Evolutionary conservation across 1,140 invertebrate species (phyloP), one percentile per base, ranked within the genome.

Genomic region (Caenorhabditis briggsae): DNA sequence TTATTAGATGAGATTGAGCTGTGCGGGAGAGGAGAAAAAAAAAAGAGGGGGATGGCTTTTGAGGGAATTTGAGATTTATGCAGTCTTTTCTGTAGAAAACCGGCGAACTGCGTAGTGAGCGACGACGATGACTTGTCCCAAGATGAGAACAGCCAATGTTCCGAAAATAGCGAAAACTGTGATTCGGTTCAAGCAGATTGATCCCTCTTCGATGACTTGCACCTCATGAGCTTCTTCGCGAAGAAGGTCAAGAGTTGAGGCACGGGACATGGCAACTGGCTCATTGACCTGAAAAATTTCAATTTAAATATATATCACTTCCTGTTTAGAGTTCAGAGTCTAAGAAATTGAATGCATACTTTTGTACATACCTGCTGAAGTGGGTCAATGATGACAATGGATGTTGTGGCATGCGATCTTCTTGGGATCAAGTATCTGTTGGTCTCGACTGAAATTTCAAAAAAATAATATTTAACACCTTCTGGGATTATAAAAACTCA

Each of bases 381-480:
- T 12, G 91, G 91, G 78, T 92, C 91, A 50, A 92, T 86, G 64
- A 92, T 90, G 25, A 92, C 88, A 20, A 92, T 78, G 58, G 87
- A 89, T 50, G 92, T 92, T 20, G 90, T 92, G 46, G 91, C 90
- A 65, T 92, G 91, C 8, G 92, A 88, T 78, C 89, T 90, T 56
- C 91, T 88, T 46, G 92, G 92, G 12, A 92, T 91, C 84, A 89
- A 90, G 89, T 92, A 92, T 20, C 91, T 91, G 70, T 87, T 86
- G 33, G 91, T 92, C 87, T 92, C 92, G 83, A 92, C 91, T 92
- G 85, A 65, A 92, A 92, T 41, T 18, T 53, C 2, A 53, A 20
- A 8, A 33, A 61, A 61, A 6, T 61, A 9, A 7, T 2, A 43
- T 25, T 70, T 18, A 53, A 53, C 50, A 0, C 0, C 2, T 53